Evolutionary conservation across 2,888 invertebrate genomes (phyloP).

Genomic region (Dioctria linearis): DNA sequence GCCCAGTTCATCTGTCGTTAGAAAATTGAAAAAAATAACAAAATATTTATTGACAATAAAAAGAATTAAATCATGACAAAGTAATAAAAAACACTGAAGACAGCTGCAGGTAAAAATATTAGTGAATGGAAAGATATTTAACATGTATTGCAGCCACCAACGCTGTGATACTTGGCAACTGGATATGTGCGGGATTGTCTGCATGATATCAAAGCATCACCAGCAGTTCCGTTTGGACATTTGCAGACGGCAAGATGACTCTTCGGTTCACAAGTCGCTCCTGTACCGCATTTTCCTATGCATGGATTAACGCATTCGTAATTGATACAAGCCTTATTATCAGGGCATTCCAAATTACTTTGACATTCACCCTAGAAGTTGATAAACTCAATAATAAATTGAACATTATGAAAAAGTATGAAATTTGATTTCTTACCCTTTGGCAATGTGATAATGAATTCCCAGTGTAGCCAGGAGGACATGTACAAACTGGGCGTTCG

Average conservation of each 20-base stretch:
- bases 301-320: slow-evolving; percentile 84
- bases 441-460: slow-evolving; percentile 82
- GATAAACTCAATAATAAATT: slow-evolving; percentile 56
- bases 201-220: slow-evolving; percentile 76
- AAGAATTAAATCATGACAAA: too few relatives aligned
- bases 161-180: slow-evolving; percentile 67
- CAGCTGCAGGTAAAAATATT: not conserved
- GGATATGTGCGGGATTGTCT: slow-evolving; percentile 70
- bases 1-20: too few relatives aligned
- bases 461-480: slow-evolving; percentile 83
- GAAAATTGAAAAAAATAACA: too few relatives aligned
- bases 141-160: slow-evolving; percentile 27
- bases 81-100: too few relatives aligned
- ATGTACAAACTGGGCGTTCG: slow-evolving; percentile 89
- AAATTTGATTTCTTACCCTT: slow-evolving; percentile 69
- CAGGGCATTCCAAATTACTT: slow-evolving; percentile 82
- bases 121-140: slow-evolving; percentile 29
- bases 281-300: slow-evolving; percentile 83
- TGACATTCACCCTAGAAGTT: slow-evolving; percentile 81
- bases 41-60: too few relatives aligned
- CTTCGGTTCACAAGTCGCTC: slow-evolving; percentile 82
- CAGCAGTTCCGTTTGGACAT: slow-evolving; percentile 79
- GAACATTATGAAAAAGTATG: not conserved
- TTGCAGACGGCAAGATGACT: slow-evolving; percentile 88
- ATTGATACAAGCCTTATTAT: slow-evolving; percentile 83